phyloP scores from a whole-genome alignment of 2,797 vertebrate genomes.

The Melanotaenia maccullochi region DNA sequence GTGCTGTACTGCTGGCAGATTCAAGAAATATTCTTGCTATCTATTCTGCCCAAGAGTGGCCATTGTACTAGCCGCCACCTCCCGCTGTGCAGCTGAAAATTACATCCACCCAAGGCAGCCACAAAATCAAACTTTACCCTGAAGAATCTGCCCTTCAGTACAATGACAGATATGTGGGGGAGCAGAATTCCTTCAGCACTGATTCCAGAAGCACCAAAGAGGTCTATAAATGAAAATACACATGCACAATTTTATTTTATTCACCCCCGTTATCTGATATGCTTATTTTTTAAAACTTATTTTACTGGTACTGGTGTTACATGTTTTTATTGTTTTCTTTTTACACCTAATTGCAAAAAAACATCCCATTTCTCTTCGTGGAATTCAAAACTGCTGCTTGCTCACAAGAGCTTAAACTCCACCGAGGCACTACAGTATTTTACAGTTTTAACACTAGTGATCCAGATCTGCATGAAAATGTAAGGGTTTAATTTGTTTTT shows the following conservation, averaged over 20 bases:
- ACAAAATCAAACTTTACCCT: constrained; percentile 42
- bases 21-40: constrained; percentile 44
- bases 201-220: constrained; percentile 43
- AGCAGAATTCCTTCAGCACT: constrained; percentile 27
- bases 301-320: not conserved
- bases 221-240: constrained; percentile 11
- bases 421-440: not conserved
- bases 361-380: not conserved
- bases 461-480: not conserved
- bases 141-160: constrained; percentile 32
- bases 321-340: not conserved
- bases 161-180: constrained; percentile 18
- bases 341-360: not conserved
- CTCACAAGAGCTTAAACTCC: not conserved
- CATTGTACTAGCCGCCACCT: constrained; percentile 51
- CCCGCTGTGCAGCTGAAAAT: constrained; percentile 63
- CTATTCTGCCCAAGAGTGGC: constrained; percentile 52
- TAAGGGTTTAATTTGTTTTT: not conserved
- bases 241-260: not conserved
- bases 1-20: constrained; percentile 51
- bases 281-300: not conserved
- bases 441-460: not conserved
- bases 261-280: not conserved
- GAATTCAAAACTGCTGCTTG: not conserved
- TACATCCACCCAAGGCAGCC: constrained; percentile 45